Conservation (phyloP, 1,140 invertebrate genomes). For the Chlorops oryzae region DNA sequence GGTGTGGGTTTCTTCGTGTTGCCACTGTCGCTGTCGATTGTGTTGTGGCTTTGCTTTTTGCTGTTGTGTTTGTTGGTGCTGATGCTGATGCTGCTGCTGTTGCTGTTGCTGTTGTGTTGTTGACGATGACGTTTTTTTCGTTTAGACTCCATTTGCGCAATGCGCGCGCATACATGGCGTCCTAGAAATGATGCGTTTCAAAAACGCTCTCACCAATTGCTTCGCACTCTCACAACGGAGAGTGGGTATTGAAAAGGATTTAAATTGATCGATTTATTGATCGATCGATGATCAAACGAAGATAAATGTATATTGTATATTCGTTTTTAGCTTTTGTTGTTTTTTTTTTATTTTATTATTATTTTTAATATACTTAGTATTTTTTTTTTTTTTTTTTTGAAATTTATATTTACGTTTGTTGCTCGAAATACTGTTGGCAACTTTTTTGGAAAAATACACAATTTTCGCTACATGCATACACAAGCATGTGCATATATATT, state of each 20-base stretch:
- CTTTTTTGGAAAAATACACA: too few relatives aligned
- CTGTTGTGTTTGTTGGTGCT: constrained; percentile 16
- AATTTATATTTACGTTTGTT: too few relatives aligned
- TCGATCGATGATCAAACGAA: too few relatives aligned
- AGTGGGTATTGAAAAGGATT: too few relatives aligned
- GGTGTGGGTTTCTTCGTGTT: background rate
- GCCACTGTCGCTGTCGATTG: constrained; percentile 15
- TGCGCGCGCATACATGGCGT: constrained; percentile 49
- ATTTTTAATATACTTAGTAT: background rate
- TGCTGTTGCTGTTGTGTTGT: constrained; percentile 30
- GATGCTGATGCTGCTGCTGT: constrained; percentile 29
- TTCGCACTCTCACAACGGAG: too few relatives aligned
- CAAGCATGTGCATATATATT: too few relatives aligned
- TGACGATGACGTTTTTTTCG: constrained; percentile 14
- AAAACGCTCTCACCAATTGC: too few relatives aligned
- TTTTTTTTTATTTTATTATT: background rate
- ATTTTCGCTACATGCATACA: too few relatives aligned
- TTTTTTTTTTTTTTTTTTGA: constrained; percentile 6
- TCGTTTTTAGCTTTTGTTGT: background rate
- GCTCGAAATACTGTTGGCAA: too few relatives aligned
- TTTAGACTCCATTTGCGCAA: constrained; percentile 50
- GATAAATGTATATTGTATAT: too few relatives aligned
- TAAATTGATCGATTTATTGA: too few relatives aligned
- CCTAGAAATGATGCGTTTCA: too few relatives aligned
- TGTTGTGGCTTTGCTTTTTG: constrained; percentile 31